Evolutionary conservation across 2,888 invertebrate species (phyloP).

Genomic region (Philereme transversata): DNA sequence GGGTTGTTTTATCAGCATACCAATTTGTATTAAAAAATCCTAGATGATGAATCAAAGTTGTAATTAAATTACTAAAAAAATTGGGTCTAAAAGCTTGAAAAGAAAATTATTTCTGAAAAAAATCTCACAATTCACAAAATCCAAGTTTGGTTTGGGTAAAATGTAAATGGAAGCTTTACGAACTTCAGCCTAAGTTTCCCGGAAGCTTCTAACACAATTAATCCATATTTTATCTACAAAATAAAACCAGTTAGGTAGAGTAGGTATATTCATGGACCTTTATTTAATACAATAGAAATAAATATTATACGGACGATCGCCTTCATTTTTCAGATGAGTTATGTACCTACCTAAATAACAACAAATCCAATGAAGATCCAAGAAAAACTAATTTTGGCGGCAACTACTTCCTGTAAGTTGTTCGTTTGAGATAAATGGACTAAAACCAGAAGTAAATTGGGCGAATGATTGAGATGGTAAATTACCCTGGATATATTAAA

Average conservation of each 20-base stretch:
- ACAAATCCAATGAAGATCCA: not conserved
- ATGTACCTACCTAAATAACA: conserved; percentile 1
- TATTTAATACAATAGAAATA: no score
- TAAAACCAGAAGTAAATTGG: conserved; percentile 22
- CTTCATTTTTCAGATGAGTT: conserved; percentile 6
- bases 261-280: no score
- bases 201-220: no score
- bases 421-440: conserved; percentile 20
- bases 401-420: conserved; percentile 14
- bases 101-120: no score
- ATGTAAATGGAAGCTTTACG: no score
- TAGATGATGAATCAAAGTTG: not conserved
- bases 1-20: conserved; percentile 1
- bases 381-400: conserved; percentile 28
- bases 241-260: no score
- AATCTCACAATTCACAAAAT: no score
- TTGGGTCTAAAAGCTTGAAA: not conserved
- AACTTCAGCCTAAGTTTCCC: no score
- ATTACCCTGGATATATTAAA: conserved; percentile 12
- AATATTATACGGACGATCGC: not conserved
- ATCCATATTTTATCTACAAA: no score
- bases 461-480: conserved; percentile 20
- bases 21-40: not conserved
- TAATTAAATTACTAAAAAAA: not conserved
- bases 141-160: no score